These are phyloP conservation scores for Parapristionchus giblindavisi DNA, from an alignment of 2,888 invertebrate genomes.

Conservation along the genomic window DNA sequence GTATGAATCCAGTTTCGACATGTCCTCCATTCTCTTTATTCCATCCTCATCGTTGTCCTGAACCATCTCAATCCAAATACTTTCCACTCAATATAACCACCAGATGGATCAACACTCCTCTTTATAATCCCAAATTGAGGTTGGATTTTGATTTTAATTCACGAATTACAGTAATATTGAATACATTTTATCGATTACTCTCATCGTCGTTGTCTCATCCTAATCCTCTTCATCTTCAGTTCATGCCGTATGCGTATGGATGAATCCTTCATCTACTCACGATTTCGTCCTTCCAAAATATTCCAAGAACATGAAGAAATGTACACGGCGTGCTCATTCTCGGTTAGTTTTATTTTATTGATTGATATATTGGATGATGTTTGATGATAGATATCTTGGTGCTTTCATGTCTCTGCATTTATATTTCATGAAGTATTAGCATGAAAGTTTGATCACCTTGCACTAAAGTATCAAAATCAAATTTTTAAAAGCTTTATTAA, in stretches of 20 bases:
- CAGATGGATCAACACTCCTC: background rate
- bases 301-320: conserved; percentile 79
- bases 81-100: conserved; percentile 72
- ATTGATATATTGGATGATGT: background rate
- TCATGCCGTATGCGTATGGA: too few relatives aligned
- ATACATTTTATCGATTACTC: too few relatives aligned
- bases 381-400: background rate
- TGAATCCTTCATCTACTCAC: conserved; percentile 83
- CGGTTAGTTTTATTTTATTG: conserved; percentile 39
- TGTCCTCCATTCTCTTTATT: conserved; percentile 95
- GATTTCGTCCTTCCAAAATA: conserved; percentile 77
- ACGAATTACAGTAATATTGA: too few relatives aligned
- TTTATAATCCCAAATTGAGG: conserved; percentile 13
- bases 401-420: too few relatives aligned
- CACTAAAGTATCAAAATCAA: too few relatives aligned
- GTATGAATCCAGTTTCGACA: conserved; percentile 95
- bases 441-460: too few relatives aligned
- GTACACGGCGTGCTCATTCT: conserved; percentile 45
- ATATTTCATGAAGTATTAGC: too few relatives aligned
- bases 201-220: too few relatives aligned
- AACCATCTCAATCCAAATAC: conserved; percentile 77
- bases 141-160: background rate
- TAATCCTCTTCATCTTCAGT: too few relatives aligned
- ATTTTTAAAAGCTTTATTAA: too few relatives aligned
- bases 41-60: conserved; percentile 93